Percentiles rank a stretch among this genome's conserved stretches.
Evolutionary conservation across 2,888 invertebrate genomes (phyloP).

Genomic region (Meganola albula): DNA sequence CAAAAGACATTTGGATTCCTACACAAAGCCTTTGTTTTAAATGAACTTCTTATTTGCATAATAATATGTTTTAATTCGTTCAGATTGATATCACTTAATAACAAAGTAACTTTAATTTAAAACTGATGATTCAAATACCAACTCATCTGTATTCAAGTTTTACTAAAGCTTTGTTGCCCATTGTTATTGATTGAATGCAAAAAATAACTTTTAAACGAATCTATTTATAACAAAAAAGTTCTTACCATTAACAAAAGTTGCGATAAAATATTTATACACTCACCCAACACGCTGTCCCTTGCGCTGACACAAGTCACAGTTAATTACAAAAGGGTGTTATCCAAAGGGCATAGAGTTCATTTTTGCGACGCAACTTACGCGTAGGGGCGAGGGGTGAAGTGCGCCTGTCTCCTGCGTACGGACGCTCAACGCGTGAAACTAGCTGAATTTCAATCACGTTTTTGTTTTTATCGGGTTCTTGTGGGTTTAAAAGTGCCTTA

Average conservation of each 20-base stretch:
- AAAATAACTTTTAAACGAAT: too few relatives aligned
- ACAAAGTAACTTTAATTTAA: too few relatives aligned
- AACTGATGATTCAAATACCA: too few relatives aligned
- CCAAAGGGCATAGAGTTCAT: conserved; percentile 60
- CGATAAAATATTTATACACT: conserved; percentile 44
- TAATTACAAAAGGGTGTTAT: conserved; percentile 65
- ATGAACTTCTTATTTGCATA: too few relatives aligned
- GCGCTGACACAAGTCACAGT: conserved; percentile 43
- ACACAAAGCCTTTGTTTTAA: too few relatives aligned
- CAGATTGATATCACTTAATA: too few relatives aligned
- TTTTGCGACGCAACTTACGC: conserved; percentile 41
- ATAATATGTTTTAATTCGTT: too few relatives aligned
- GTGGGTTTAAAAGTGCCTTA: conserved; percentile 43
- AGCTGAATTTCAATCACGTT: conserved; percentile 48
- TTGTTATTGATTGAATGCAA: too few relatives aligned
- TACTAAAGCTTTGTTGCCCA: too few relatives aligned
- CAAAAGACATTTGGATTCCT: too few relatives aligned
- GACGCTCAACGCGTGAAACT: conserved; percentile 50
- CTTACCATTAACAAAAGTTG: conserved; percentile 31
- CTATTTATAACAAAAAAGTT: too few relatives aligned
- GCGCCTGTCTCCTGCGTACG: conserved; percentile 52
- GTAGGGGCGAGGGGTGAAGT: conserved; percentile 35
- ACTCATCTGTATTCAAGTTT: too few relatives aligned
- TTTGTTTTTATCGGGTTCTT: conserved; percentile 49
- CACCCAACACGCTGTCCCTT: conserved; percentile 44